Conservation (phyloP, 2,888 invertebrate genomes). For the Aelia acuminata region DNA sequence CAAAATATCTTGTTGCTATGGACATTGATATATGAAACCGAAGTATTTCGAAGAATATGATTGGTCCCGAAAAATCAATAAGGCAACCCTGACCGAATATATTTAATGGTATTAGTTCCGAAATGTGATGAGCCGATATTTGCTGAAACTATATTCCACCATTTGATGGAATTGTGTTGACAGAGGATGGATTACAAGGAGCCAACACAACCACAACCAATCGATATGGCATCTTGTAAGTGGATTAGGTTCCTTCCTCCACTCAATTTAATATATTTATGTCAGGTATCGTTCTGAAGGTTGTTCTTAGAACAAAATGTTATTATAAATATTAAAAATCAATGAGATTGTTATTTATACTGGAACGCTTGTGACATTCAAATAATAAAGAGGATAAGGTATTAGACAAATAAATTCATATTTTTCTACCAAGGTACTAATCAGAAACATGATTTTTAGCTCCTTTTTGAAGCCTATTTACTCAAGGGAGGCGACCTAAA, state of each 20-base stretch:
- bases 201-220: slow-evolving; percentile 7
- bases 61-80: background rate
- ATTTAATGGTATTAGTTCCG: slow-evolving; percentile 46
- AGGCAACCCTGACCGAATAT: slow-evolving; percentile 3
- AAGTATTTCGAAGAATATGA: background rate
- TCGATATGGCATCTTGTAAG: slow-evolving; percentile 34
- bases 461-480: too few species aligned
- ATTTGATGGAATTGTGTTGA: slow-evolving; percentile 46
- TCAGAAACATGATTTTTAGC: too few species aligned
- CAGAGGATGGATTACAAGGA: slow-evolving; percentile 41
- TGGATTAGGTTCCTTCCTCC: slow-evolving; percentile 10
- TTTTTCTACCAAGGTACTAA: too few species aligned
- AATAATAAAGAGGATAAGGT: background rate
- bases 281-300: background rate
- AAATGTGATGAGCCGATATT: slow-evolving; percentile 29
- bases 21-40: background rate
- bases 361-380: too few species aligned
- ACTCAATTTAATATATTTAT: background rate
- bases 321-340: background rate
- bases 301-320: background rate
- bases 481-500: too few species aligned
- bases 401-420: too few species aligned
- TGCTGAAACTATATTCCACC: slow-evolving; percentile 44
- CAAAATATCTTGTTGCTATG: background rate
- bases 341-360: too few species aligned